phyloP scores from a whole-genome alignment of 2,797 vertebrate species.

The Micropoecilia bifurca region DNA sequence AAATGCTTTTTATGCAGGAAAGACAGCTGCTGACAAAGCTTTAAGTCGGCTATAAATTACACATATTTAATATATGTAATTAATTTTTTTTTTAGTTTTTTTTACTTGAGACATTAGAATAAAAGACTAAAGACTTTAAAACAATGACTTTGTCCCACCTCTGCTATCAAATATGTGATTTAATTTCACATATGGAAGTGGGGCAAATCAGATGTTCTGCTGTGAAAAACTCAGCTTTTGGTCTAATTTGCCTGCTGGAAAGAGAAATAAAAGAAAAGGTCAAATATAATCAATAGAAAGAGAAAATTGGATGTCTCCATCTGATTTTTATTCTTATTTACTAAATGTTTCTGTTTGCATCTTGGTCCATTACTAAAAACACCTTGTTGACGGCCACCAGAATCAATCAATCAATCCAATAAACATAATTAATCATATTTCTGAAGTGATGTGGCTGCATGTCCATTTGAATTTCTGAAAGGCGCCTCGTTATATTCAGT shows the following conservation, averaged over 20 bases:
- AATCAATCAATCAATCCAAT: not conserved
- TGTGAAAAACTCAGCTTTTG: no score
- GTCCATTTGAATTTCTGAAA: not conserved
- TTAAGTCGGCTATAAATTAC: not conserved
- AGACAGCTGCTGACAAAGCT: not conserved
- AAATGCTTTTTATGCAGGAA: not conserved
- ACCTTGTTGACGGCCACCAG: not conserved
- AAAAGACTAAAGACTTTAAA: no score
- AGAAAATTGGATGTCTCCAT: not conserved
- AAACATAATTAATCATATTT: not conserved
- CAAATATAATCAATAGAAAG: not conserved
- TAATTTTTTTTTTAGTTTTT: no score
- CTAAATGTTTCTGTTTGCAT: not conserved
- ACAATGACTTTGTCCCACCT: no score
- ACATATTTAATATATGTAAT: no score
- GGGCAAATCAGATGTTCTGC: no score
- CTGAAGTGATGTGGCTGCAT: not conserved
- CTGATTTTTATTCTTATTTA: not conserved
- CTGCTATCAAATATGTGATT: no score
- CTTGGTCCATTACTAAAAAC: not conserved
- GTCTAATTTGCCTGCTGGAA: no score
- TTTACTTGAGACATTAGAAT: no score
- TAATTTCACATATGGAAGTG: no score
- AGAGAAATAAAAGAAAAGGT: not conserved
- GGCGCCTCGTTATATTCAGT: no score